Conservation (phyloP, 2,797 vertebrate genomes). For the Cyprinella venusta region DNA sequence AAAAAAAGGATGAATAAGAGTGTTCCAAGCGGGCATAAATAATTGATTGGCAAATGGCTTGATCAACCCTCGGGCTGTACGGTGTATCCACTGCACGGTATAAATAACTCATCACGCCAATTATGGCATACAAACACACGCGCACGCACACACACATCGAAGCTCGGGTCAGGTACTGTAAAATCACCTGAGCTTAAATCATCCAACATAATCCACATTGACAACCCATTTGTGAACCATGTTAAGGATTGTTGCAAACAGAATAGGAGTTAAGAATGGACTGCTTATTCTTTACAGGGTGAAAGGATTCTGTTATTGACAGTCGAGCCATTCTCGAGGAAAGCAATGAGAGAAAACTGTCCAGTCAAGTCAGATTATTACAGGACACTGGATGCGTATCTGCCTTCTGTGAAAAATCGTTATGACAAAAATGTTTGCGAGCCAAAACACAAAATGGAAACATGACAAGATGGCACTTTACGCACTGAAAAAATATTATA, state of each 20-base stretch:
- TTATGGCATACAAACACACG: conserved; percentile 68
- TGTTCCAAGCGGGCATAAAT: conserved; percentile 80
- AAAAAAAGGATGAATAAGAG: conserved; percentile 73
- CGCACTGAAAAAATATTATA: too few relatives aligned
- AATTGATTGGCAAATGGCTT: conserved; percentile 80
- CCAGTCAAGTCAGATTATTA: conserved; percentile 16
- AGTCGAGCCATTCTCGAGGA: conserved; percentile 2
- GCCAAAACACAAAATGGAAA: conserved; percentile 3
- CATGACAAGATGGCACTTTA: background rate
- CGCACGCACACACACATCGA: conserved; percentile 31
- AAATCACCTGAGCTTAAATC: conserved; percentile 15
- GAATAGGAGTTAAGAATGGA: conserved; percentile 7
- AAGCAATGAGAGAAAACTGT: conserved; percentile 16
- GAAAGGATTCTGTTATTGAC: conserved; percentile 22
- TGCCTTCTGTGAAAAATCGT: background rate
- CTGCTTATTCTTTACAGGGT: background rate
- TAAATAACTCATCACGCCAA: conserved; percentile 82
- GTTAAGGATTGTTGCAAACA: background rate
- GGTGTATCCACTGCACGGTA: conserved; percentile 77
- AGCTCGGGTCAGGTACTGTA: conserved; percentile 3
- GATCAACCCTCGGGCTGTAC: conserved; percentile 73
- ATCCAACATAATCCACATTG: conserved; percentile 12
- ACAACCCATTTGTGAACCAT: background rate
- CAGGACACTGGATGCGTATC: background rate
- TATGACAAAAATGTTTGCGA: background rate